Base-by-base conservation (phyloP, 2,113 vertebrate genomes). In the Channa maculata region DNA sequence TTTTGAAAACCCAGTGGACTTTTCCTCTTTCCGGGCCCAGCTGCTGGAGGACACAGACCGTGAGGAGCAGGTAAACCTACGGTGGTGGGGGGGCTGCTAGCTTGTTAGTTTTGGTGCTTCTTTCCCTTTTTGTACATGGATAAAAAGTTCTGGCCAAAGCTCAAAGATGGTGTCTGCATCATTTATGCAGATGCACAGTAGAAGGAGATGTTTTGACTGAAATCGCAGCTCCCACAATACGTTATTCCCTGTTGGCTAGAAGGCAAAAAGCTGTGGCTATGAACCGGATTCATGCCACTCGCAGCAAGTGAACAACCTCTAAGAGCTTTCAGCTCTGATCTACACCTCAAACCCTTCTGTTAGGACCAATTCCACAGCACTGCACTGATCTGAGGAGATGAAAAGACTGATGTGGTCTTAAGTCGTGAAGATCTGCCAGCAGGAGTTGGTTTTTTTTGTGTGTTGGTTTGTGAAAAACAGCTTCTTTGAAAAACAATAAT, bases 241-340 rank as follows among this genome's bases (percentile, higher is more conserved):
- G 50, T 24, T 0, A 38, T 8, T 14, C 15, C 3, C 62, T 45
- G 41, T 10, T 74, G 73, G 53, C 15, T 39, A 38, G 53, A 83
- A 15, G 38, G 24, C 62, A 52, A 5, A 63, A 53, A 63, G 75
- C 58, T 34, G 3, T 11, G 71, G 44, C 11, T 51, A 4, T 0
- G 41, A 65, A 65, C 8, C 73, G 63, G 63, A 79, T 69, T 61
- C 3, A 3, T 13, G 43, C 44, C 51, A 65, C 65, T 71, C 62
- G 38, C n/a, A 72, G 43, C 60, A 36, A 51, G 33, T 66, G 55
- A 78, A 45, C 58, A 37, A 1, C 15, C 24, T 71, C 57, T 74
- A 8, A 75, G 75, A 81, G 53, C 63, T 57, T 38, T 11, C 33
- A 55, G 51, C 46, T 75, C 62, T 62, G 66, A 80, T 79, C 58